Evolutionary conservation across 2,797 vertebrate genomes (phyloP), one percentile per base, ranked within the genome.

Genomic region (Acipenser transmontanus): DNA sequence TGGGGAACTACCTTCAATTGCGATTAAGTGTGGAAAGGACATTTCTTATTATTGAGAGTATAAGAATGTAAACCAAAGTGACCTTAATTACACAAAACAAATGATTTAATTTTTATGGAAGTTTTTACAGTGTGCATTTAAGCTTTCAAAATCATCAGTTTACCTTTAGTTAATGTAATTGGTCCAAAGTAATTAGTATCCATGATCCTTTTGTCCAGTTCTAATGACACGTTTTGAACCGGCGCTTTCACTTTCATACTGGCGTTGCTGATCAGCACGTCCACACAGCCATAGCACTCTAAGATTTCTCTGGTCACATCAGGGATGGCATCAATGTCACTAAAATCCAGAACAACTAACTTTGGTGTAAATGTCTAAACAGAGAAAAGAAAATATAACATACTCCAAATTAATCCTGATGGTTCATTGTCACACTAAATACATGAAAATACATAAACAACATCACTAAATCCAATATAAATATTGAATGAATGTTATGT

Each of bases 111-210:
- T 3, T 34, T 34, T 34, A 34, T 34, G 34, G 34, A 4, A 34
- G 4, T 34, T 34, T 34, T 34, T 34, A 4, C 34, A 34, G 34
- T 34, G 4, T 34, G 1, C 34, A 34, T 34, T 34, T 34, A 34
- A 34, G 34, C 34, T 34, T 34, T 34, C 34, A 3, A 34, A 34
- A 34, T 34, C 34, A 34, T 34, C 34, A 5, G n/a, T 51, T 65
- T 84, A 98, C 97, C 95, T 95, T 98, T 98, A 52, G 89, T 92
- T 78, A 99, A 77, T 8, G 92, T 90, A 81, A 94, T 88, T 66
- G 97, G 97, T 8, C 96, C 95, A 52, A 99, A 98, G 80, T 98
- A 99, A 75, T 99, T 99, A 68, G 91, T 85, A 51, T 99, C 93
- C 97, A 99, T 99, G 72, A 98, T 88, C 75, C 92, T 96, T 81